A percentile compares a stretch with the other conserved stretches of the same genome.
These are phyloP conservation scores for Temnothorax ravouxi DNA, from an alignment of 2,888 invertebrate genomes.

Conservation along the genomic window DNA sequence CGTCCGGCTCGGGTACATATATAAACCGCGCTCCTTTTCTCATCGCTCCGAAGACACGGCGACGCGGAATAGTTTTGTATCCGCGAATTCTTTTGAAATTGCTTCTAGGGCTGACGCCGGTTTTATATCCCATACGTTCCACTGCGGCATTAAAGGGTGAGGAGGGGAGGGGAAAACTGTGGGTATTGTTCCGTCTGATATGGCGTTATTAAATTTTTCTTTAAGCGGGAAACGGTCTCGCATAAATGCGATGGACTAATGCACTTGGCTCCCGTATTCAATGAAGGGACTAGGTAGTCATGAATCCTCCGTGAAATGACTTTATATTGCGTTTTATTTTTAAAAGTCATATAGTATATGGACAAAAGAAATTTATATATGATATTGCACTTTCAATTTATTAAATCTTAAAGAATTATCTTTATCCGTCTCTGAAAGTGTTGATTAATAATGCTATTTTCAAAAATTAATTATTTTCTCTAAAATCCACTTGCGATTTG, in stretches of 20 bases:
- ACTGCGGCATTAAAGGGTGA: conserved; percentile 34
- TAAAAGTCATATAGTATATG: neutral
- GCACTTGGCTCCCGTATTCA: conserved; percentile 50
- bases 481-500: neutral
- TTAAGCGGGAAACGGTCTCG: conserved; percentile 50
- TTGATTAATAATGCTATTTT: neutral
- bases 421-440: neutral
- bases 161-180: neutral
- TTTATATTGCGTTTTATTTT: conserved; percentile 33
- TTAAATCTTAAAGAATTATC: neutral
- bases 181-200: conserved; percentile 56
- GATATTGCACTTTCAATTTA: neutral
- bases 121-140: conserved; percentile 53
- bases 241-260: conserved; percentile 54
- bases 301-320: conserved; percentile 12
- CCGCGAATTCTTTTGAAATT: conserved; percentile 58
- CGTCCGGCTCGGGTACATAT: conserved; percentile 42
- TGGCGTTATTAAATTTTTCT: conserved; percentile 59
- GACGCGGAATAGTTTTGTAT: conserved; percentile 48
- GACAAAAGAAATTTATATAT: neutral
- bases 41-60: conserved; percentile 43
- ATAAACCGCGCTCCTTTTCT: conserved; percentile 53
- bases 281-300: conserved; percentile 33
- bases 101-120: conserved; percentile 50
- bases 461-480: neutral